Evolutionary conservation across 1,140 invertebrate species (phyloP), one percentile per base, ranked within the genome.

Genomic region (Achatina immaculata): DNA sequence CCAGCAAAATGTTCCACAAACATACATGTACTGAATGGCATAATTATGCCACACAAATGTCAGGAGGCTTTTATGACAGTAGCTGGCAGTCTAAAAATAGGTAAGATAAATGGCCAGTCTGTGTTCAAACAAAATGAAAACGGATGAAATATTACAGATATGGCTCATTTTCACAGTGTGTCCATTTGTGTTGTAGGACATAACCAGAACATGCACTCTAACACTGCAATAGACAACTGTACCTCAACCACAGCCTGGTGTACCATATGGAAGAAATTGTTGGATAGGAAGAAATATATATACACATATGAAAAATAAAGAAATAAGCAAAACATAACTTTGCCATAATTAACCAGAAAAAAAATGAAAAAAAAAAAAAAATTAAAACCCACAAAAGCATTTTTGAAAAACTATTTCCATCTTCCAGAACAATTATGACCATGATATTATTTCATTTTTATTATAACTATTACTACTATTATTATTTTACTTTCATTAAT

Each of bases 201-300:
- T 42, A 24, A 78, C 31, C 21, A 24, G 31, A 78, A 40, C 58
- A 68, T 68, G 76, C 76, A 4, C 21, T 68, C 16, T 36, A 76
- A 76, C 74, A 78, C 65, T 78, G 68, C 9, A 62, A 78, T 1
- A 78, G 65, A 68, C 76, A 78, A 78, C 76, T 78, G 76, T 78
- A 78, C 76, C 76, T 78, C 48, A 78, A 68, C 76, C 76, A 78
- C 2, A 78, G 76, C 43, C 76, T 78, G 74, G 28, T 1, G 38
- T 40, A 45, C 36, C 43, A 36, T 16, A 58, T 19, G 7, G 36
- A 38, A 68, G 28, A 36, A 40, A 78, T 73, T 45, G 68, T 40
- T 42, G 16, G n/a, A 68, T 36, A 58, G 62, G 68, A 78, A 45
- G 65, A 66, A 45, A 38, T 48, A 45, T 68, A 62, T 21, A 77